Percentiles rank a stretch among this genome's conserved stretches.
phyloP scores from a whole-genome alignment of 2,888 invertebrate species.

The Thecocarcelia acutangulata region DNA sequence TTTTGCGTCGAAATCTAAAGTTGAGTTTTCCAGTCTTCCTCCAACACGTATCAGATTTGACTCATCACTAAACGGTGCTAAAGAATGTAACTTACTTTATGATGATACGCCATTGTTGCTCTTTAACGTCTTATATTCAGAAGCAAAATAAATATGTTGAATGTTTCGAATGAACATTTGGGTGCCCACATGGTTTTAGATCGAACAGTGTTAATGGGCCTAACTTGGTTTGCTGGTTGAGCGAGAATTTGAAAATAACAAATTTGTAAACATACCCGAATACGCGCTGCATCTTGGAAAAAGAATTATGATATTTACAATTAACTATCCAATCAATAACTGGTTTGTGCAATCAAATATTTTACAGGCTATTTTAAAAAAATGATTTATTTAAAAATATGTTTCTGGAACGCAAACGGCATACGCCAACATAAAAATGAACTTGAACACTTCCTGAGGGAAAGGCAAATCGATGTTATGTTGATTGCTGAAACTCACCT shows the following conservation, averaged over 20 bases:
- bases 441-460: too few species aligned
- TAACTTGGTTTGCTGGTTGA: background rate
- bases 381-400: too few species aligned
- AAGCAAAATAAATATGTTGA: slow-evolving; percentile 12
- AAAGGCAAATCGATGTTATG: too few species aligned
- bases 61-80: background rate
- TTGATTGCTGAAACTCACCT: too few species aligned
- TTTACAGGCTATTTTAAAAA: too few species aligned
- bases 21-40: background rate
- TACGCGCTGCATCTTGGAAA: slow-evolving; percentile 31
- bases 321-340: slow-evolving; percentile 13
- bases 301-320: slow-evolving; percentile 23
- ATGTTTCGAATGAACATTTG: slow-evolving; percentile 22
- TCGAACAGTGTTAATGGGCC: background rate
- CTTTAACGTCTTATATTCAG: slow-evolving; percentile 12
- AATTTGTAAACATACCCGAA: slow-evolving; percentile 29
- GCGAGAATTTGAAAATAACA: slow-evolving; percentile 1
- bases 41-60: too few species aligned
- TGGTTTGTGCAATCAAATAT: too few species aligned
- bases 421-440: too few species aligned
- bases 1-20: background rate
- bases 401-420: too few species aligned
- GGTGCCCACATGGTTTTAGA: slow-evolving; percentile 20
- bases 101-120: background rate
- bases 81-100: slow-evolving; percentile 10